Base-by-base conservation (phyloP, 2,888 invertebrate species). In the Cephus sareptanus region DNA sequence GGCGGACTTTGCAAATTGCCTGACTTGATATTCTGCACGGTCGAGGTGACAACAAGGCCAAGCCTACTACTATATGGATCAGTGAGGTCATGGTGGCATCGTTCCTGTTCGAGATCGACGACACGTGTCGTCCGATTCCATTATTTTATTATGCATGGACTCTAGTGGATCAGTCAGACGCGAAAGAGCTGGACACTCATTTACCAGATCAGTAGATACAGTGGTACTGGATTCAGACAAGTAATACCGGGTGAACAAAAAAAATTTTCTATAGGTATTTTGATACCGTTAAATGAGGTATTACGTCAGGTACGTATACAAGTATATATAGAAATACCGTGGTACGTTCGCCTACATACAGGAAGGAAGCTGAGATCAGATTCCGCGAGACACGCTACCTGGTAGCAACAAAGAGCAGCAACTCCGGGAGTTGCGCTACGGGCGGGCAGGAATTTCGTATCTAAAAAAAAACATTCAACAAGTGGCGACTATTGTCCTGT, bases 11-110 rank as follows among this genome's bases (percentile, higher is more conserved):
- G 74, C 74, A 74, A 71, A 76, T 30, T 76, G 76, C 70, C 77
- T 34, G 74, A 77, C 74, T 77, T 75, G 77, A 77, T 75, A 77
- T 75, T 75, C 78, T 75, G 75, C 35, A 78, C 75, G 75, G 78
- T 76, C 75, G 75, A 78, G 78, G 78, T 78, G 75, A 68, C 78
- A 76, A 75, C 56, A 56, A 78, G 78, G 73, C 78, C 73, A 34
- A 37, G 70, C 33, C 70, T 40, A 15, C 40, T 40, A 35, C 75
- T 75, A 78, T 76, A 78, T 78, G 75, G 78, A 73, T 40, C 78
- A 78, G 75, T 78, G 40, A 73, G 75, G 75, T 76, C 73, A 73
- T 71, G 15, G 70, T 75, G 78, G 75, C 77, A 75, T 75, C 74
- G 75, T 75, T 37, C 69, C 35, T 77, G 69, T 74, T 70, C 74